Percentiles rank a stretch among this genome's conserved stretches.
These are phyloP conservation scores for Caloenas nicobarica DNA, from an alignment of 2,113 vertebrate species.

Conservation along the genomic window DNA sequence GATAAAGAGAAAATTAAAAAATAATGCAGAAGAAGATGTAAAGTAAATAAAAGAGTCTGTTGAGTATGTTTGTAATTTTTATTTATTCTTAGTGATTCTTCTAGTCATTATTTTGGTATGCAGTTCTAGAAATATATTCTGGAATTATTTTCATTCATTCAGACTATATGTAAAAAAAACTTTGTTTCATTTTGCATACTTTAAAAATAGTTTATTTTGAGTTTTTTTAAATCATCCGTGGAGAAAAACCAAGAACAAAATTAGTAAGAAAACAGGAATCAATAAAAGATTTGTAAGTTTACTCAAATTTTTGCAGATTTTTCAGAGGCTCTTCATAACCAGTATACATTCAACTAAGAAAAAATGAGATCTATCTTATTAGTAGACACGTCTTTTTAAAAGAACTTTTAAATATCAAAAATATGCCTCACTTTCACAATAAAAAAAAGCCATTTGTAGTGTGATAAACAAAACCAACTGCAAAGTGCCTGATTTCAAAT, in stretches of 20 bases:
- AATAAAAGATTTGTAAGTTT: neutral
- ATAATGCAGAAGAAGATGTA: neutral
- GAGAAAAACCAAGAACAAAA: neutral
- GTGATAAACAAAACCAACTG: neutral
- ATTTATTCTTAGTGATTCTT: neutral
- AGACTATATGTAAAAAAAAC: neutral
- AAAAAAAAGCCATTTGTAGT: neutral
- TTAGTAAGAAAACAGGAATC: neutral
- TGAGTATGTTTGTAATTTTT: neutral
- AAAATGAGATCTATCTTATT: neutral
- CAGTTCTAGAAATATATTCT: neutral
- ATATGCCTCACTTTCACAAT: neutral
- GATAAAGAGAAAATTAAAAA: neutral
- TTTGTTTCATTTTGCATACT: neutral
- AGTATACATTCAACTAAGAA: neutral
- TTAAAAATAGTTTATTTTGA: neutral
- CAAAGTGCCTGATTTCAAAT: neutral
- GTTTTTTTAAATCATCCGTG: neutral
- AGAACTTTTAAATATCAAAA: neutral
- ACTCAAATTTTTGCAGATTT: neutral
- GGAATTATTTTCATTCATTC: neutral
- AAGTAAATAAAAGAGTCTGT: neutral
- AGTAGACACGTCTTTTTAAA: neutral
- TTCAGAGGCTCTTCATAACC: neutral
- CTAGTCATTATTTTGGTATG: neutral